Conservation (phyloP, 2,113 vertebrate species). For the Ciconia maguari region DNA sequence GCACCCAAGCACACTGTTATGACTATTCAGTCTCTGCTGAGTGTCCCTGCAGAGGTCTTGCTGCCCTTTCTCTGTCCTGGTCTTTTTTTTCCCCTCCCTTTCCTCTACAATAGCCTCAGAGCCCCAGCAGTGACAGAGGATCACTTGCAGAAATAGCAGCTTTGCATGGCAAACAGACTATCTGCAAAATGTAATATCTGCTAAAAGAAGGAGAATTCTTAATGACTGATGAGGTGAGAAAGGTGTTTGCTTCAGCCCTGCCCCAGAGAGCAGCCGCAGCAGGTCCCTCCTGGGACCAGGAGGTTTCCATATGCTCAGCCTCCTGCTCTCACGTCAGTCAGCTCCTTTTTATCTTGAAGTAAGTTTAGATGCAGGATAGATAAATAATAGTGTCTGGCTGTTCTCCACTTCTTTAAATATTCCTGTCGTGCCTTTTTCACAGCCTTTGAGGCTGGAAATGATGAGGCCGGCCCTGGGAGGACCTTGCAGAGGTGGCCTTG, state of each 20-base stretch:
- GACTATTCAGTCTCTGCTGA: not conserved
- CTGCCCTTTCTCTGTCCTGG: not conserved
- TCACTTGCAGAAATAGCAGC: not conserved
- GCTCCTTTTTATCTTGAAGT: not conserved
- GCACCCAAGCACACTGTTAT: not conserved
- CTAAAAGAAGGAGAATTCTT: not conserved
- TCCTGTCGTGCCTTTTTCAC: not conserved
- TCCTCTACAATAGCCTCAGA: not conserved
- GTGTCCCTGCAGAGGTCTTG: not conserved
- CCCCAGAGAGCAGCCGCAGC: not conserved
- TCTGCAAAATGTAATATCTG: not conserved
- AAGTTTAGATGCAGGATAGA: not conserved
- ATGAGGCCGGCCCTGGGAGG: not conserved
- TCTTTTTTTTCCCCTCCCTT: fast-evolving
- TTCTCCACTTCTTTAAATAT: not conserved
- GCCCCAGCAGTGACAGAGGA: not conserved
- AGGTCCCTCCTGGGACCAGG: not conserved
- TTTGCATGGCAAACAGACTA: not conserved
- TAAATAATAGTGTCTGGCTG: not conserved
- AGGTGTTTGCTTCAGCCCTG: not conserved
- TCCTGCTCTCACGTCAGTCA: not conserved
- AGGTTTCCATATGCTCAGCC: not conserved
- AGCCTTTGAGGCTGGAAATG: not conserved
- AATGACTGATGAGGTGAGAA: not conserved
- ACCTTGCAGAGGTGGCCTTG: not conserved